These are phyloP conservation scores for Imbricaverruca yamaguchii DNA, from an alignment of 2,888 invertebrate genomes.

Conservation along the genomic window DNA sequence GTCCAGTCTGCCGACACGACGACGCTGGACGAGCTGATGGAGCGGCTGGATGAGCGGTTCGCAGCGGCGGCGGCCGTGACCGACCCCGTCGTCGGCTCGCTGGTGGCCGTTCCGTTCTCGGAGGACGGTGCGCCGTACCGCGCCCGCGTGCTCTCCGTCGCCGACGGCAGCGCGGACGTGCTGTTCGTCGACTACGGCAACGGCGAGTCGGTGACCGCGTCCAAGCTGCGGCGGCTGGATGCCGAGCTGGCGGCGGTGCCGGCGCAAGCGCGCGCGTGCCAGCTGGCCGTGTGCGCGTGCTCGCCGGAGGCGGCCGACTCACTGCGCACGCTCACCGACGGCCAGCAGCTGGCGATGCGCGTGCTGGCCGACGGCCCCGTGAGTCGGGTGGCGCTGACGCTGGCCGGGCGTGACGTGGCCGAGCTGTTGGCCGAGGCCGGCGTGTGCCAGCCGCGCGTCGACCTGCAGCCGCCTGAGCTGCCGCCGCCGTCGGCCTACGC, in stretches of 20 bases:
- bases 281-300: not conserved
- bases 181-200: conserved; percentile 17
- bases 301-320: not conserved
- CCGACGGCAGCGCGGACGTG: not conserved
- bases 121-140: conserved; percentile 10
- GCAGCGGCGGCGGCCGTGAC: not conserved
- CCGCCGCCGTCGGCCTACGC: not conserved
- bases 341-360: not conserved
- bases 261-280: not conserved
- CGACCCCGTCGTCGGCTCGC: not conserved
- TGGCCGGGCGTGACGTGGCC: not conserved
- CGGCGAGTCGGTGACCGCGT: not conserved
- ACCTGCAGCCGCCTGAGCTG: not conserved
- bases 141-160: not conserved
- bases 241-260: conserved; percentile 6
- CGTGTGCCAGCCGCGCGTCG: not conserved
- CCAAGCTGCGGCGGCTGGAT: not conserved
- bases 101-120: not conserved
- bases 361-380: not conserved
- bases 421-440: not conserved
- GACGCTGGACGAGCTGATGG: conserved; percentile 5
- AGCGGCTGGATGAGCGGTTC: not conserved
- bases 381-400: not conserved
- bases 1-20: conserved; percentile 11
- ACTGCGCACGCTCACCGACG: not conserved